A percentile compares a stretch with the other conserved stretches of the same genome.
Conservation (phyloP, 2,888 invertebrate genomes). For the Acanthosoma haemorrhoidale region DNA sequence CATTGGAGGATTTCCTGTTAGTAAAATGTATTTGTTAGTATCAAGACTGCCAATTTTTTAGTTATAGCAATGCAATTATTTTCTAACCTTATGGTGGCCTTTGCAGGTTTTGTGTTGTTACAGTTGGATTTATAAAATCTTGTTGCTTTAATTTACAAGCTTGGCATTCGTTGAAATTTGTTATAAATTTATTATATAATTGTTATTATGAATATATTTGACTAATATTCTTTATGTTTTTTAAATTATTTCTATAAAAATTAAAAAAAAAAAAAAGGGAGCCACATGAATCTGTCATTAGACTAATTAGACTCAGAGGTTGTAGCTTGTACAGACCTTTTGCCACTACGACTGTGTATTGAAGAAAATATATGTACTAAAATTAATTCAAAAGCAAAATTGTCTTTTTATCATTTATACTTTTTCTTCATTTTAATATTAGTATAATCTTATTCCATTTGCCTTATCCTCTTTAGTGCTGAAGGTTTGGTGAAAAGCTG, state of each 20-base stretch:
- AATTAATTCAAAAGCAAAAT: slow-evolving; percentile 3
- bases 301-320: slow-evolving; percentile 26
- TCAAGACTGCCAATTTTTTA: neutral
- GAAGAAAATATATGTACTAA: slow-evolving; percentile 24
- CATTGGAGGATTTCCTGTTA: neutral
- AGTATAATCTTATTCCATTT: no score
- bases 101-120: neutral
- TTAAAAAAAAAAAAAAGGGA: neutral
- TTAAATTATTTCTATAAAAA: neutral
- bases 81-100: neutral
- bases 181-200: neutral
- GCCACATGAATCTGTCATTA: slow-evolving; percentile 13
- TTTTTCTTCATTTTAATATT: no score
- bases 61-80: neutral
- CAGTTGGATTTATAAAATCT: neutral
- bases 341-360: slow-evolving; percentile 32
- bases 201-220: neutral
- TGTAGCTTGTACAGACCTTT: slow-evolving; percentile 27
- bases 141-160: neutral
- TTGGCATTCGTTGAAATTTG: neutral
- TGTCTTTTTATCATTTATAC: neutral
- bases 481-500: no score
- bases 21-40: neutral
- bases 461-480: no score
- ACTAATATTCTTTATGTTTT: neutral